phyloP scores from a whole-genome alignment of 2,888 invertebrate genomes.

The Hypomecis atomaria region DNA sequence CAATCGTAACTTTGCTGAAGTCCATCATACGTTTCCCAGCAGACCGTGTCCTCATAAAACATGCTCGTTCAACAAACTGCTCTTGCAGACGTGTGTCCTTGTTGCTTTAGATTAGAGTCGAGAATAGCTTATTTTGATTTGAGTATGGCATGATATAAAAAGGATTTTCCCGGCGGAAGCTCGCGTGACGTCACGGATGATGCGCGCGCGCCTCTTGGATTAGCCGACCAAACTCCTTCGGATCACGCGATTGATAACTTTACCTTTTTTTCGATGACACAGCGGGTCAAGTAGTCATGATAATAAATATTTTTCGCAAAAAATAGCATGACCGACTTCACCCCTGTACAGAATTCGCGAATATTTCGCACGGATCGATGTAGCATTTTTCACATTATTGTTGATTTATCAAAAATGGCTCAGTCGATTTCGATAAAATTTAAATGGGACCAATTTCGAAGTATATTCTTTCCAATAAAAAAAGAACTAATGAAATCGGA shows the following conservation, averaged over 20 bases:
- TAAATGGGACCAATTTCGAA: no score
- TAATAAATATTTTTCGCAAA: no score
- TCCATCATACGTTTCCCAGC: slow-evolving; percentile 59
- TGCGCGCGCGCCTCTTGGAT: slow-evolving; percentile 60
- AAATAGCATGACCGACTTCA: no score
- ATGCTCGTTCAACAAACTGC: slow-evolving; percentile 27
- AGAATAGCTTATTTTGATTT: slow-evolving; percentile 38
- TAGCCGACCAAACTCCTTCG: slow-evolving; percentile 60
- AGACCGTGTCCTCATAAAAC: slow-evolving; percentile 62
- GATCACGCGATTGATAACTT: slow-evolving; percentile 59
- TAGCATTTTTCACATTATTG: no score
- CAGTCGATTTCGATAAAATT: no score
- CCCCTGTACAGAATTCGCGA: no score
- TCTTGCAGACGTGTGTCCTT: slow-evolving; percentile 9
- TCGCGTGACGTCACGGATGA: slow-evolving; percentile 64
- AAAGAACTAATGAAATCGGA: no score
- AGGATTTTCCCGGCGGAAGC: slow-evolving; percentile 63
- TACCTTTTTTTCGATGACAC: slow-evolving; percentile 53
- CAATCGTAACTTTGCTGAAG: slow-evolving; percentile 45
- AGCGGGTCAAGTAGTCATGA: slow-evolving; percentile 41
- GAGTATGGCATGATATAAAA: slow-evolving; percentile 45
- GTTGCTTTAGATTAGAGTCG: slow-evolving; percentile 39
- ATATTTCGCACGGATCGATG: no score
- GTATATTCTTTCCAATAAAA: no score
- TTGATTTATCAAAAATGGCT: no score